A percentile compares a stretch with the other conserved stretches of the same genome.
phyloP scores from a whole-genome alignment of 1,140 invertebrate genomes.

The Orchesella cincta region DNA sequence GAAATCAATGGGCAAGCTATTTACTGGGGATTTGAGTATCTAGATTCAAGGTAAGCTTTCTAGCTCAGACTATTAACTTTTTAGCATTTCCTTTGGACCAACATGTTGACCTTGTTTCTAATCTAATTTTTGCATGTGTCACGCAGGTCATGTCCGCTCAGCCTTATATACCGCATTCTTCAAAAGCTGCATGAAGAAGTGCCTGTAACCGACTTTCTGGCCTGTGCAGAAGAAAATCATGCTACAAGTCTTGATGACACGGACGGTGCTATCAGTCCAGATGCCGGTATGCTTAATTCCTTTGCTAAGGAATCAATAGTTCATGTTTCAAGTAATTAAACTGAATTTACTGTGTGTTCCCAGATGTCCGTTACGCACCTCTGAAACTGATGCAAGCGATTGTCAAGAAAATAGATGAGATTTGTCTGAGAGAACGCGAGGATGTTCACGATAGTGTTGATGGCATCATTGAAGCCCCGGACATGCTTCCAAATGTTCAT shows the following conservation, averaged over 20 bases:
- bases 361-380: conserved; percentile 67
- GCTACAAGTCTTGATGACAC: background rate
- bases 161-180: background rate
- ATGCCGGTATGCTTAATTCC: background rate
- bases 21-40: conserved; percentile 74
- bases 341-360: background rate
- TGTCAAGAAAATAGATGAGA: conserved; percentile 68
- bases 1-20: conserved; percentile 75
- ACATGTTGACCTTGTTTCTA: background rate
- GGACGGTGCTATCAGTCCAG: background rate
- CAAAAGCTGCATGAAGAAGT: background rate
- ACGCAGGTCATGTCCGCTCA: background rate
- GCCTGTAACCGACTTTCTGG: background rate
- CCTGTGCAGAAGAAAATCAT: background rate
- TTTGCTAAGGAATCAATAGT: conserved; percentile 9
- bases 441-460: conserved; percentile 54
- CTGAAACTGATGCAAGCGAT: conserved; percentile 72
- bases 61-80: background rate
- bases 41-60: conserved; percentile 59
- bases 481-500: conserved; percentile 57
- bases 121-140: background rate
- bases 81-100: background rate
- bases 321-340: conserved; percentile 43
- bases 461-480: conserved; percentile 2
- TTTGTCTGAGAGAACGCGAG: conserved; percentile 68